Evolutionary conservation across 2,113 vertebrate species (phyloP).

Genomic region (Callocephalon fimbriatum): DNA sequence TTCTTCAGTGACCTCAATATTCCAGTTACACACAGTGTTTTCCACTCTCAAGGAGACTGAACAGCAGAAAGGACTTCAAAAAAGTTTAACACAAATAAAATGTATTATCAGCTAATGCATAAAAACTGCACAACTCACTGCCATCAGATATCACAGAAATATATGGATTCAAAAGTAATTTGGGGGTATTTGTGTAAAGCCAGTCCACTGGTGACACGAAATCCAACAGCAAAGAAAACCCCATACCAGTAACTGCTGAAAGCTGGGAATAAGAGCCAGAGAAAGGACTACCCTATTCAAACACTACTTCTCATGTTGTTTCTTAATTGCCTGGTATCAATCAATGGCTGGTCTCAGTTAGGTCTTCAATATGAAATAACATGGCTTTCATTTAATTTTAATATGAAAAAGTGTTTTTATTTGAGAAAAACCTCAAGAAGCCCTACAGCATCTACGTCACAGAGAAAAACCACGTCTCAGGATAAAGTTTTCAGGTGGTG

Average conservation of each 20-base stretch:
- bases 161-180: neutral
- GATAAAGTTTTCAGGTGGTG: neutral
- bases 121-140: neutral
- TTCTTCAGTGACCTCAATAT: neutral
- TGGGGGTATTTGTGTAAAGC: neutral
- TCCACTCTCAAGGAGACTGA: neutral
- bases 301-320: accelerated
- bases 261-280: neutral
- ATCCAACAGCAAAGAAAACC: neutral
- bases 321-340: neutral
- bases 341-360: accelerated
- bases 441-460: accelerated
- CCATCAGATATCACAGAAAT: neutral
- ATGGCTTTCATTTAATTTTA: neutral
- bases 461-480: neutral
- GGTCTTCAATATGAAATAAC: accelerated
- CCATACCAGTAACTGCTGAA: accelerated
- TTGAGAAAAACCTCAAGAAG: neutral
- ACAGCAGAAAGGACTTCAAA: neutral
- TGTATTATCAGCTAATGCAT: neutral
- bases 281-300: accelerated
- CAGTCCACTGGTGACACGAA: neutral
- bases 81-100: neutral
- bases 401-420: neutral
- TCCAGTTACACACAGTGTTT: neutral